These are phyloP conservation scores for Trichogramma evanescens DNA, from an alignment of 2,888 invertebrate species.

Conservation along the genomic window DNA sequence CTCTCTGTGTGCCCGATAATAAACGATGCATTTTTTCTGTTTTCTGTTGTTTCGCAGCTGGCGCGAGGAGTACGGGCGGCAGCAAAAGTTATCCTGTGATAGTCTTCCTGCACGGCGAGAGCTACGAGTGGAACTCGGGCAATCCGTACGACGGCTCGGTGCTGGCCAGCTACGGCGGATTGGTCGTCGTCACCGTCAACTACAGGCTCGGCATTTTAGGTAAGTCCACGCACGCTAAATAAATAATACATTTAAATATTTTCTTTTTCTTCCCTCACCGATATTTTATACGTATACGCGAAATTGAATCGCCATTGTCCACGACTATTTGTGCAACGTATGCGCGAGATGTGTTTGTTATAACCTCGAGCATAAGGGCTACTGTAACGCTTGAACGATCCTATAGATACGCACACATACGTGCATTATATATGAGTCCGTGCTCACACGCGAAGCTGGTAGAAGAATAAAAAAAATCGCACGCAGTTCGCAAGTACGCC, in stretches of 20 bases:
- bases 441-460: too few relatives aligned
- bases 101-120: slow-evolving; percentile 92
- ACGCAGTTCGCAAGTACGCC: too few relatives aligned
- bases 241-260: background rate
- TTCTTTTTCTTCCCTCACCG: background rate
- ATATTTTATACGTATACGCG: background rate
- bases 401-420: too few relatives aligned
- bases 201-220: slow-evolving; percentile 75
- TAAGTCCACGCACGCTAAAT: slow-evolving; percentile 46
- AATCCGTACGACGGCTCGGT: slow-evolving; percentile 97
- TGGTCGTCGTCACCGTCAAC: slow-evolving; percentile 82
- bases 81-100: slow-evolving; percentile 74
- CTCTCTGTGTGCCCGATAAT: background rate
- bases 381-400: too few relatives aligned
- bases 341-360: too few relatives aligned
- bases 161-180: slow-evolving; percentile 84
- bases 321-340: background rate
- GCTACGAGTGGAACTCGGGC: slow-evolving; percentile 96
- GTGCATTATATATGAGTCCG: too few relatives aligned
- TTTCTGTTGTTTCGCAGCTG: slow-evolving; percentile 51
- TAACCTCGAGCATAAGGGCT: too few relatives aligned
- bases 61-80: slow-evolving; percentile 49
- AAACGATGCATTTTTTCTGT: background rate
- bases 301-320: slow-evolving; percentile 1
- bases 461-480: too few relatives aligned